Percentiles rank a stretch among this genome's conserved stretches.
Conservation (phyloP, 1,140 invertebrate genomes). For the Drosophila fuyamai region DNA sequence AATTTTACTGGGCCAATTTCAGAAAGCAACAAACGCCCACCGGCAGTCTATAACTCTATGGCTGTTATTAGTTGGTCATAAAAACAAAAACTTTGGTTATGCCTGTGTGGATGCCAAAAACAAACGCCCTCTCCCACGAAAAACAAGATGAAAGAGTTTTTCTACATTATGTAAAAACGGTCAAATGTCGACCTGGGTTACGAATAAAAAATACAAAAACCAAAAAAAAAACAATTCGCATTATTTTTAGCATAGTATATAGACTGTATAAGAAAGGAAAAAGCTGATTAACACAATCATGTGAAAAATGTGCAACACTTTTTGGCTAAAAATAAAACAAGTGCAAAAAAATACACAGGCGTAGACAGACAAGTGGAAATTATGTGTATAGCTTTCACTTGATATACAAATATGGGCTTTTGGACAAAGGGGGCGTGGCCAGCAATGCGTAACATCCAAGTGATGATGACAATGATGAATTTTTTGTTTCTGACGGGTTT, state of each 20-base stretch:
- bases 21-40: conserved; percentile 32
- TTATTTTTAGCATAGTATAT: conserved; percentile 33
- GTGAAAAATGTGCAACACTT: conserved; percentile 70
- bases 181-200: conserved; percentile 40
- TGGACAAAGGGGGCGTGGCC: conserved; percentile 46
- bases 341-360: conserved; percentile 33
- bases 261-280: conserved; percentile 31
- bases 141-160: conserved; percentile 3
- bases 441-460: conserved; percentile 59
- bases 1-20: conserved; percentile 26
- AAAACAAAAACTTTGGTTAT: conserved; percentile 29
- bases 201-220: conserved; percentile 18
- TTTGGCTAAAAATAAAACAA: conserved; percentile 63
- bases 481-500: conserved; percentile 28
- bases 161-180: conserved; percentile 58
- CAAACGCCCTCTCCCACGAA: conserved; percentile 16
- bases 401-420: conserved; percentile 67
- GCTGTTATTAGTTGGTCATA: conserved; percentile 35
- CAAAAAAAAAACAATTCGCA: conserved; percentile 59
- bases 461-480: conserved; percentile 55
- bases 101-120: conserved; percentile 29
- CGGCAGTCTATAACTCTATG: conserved; percentile 6
- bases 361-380: conserved; percentile 48
- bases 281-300: conserved; percentile 75
- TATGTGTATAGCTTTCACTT: conserved; percentile 76